Evolutionary conservation across 1,140 invertebrate species (phyloP), one percentile per base, ranked within the genome.

Genomic region (Megalonaias nervosa): DNA sequence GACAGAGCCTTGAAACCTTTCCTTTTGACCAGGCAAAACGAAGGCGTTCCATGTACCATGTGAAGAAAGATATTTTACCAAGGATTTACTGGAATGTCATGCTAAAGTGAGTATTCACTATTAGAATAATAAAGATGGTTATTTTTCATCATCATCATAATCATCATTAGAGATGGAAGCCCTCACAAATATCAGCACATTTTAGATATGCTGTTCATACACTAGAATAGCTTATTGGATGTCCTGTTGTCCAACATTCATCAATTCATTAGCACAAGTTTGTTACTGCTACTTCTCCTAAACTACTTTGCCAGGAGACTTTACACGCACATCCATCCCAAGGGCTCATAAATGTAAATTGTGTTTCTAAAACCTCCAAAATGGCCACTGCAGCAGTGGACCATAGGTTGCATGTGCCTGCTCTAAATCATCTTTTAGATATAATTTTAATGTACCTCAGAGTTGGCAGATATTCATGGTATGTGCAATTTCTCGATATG

Each of bases 1-100:
- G 95, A 1, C 91, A 95, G 67, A 96, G 97, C 0, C 84, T 95
- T 80, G 98, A 99, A 92, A 99, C 98, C 0, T 95, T 99, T 83
- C 98, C 98, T 0, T 87, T 99, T 57, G 93, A 97, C 87, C 97
- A 99, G 92, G 93, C 94, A 16, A 94, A 94, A 84, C 97, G 99
- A 90, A 92, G 95, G 21, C 92, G 91, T 55, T 85, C 93, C 0
- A 95, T 96, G 92, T 99, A 94, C 89, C 89, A 95, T n/a, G 91
- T 99, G 91, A 99, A 99, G 89, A 95, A 94, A 87, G 92, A 97
- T 77, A 80, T 96, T 0, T 96, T 99, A 93, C 97, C 98, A 0
- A 84, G 93, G 64, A 86, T 99, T 0, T 99, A 99, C 88, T 99
- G 98, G 98, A 91, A 95, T 84, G 88, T 96, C 1, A 95, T 99